Evolutionary conservation across 1,140 invertebrate genomes (phyloP).

Genomic region (Pseudoatta argentina): DNA sequence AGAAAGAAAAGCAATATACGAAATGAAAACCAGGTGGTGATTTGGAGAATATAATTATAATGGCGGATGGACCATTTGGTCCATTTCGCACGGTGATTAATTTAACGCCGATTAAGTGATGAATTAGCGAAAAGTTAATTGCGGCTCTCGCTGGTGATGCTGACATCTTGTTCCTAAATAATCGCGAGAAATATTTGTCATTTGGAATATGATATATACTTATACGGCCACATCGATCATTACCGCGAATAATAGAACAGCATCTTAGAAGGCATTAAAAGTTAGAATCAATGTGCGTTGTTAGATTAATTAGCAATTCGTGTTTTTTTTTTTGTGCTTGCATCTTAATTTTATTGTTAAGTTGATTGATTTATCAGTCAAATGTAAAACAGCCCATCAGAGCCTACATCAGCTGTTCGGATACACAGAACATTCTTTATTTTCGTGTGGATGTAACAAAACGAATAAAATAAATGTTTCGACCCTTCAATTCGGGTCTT

Average conservation of each 20-base stretch:
- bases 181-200: constrained; percentile 17
- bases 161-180: background rate
- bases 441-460: no score
- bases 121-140: constrained; percentile 7
- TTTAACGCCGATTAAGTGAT: background rate
- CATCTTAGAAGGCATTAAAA: background rate
- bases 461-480: no score
- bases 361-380: background rate
- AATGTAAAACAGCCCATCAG: no score
- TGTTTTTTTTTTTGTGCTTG: constrained; percentile 2
- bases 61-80: no score
- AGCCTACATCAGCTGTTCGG: no score
- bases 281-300: constrained; percentile 36
- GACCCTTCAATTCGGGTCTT: no score
- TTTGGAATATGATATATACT: constrained; percentile 6
- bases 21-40: no score
- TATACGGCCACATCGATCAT: background rate
- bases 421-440: no score
- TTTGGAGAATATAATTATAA: no score
- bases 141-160: no score
- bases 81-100: no score
- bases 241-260: background rate
- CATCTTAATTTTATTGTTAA: background rate
- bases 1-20: no score
- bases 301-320: constrained; percentile 59